Evolutionary conservation across 2,888 invertebrate species (phyloP), one percentile per base, ranked within the genome.

Genomic region (Caradrina kadenii): DNA sequence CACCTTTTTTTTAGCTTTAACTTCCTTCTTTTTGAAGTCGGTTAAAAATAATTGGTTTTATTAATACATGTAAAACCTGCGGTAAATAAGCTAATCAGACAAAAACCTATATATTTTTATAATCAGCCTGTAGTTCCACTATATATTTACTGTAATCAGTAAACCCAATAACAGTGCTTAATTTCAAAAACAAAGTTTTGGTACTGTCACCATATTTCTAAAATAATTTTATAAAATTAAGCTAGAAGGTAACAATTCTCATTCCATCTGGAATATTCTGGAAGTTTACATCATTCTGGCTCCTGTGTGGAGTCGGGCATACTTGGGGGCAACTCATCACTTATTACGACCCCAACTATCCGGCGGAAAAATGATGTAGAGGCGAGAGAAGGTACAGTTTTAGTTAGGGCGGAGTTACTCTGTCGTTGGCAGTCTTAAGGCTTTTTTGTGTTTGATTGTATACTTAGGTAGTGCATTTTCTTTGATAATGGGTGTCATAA

Each of bases 301-400:
- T 70, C 69, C 63, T 50, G 66, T 59, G 66, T 50, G 63, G 71
- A 80, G 80, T 80, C 72, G 62, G 62, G 85, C 76, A 82, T 86
- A 80, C 83, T 86, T 83, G 79, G 76, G 63, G 72, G 76, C 53
- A 80, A 81, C 86, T 87, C 86, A 88, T 88, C 87, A 88, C 81
- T 84, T 88, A 86, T 86, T 87, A 89, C 82, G 84, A 87, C 85
- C 70, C 64, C 74, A 81, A 81, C 84, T 86, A 81, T 81, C 71
- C 70, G 62, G 72, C 52, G 76, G 82, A 83, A 88, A 88, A 87
- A 87, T 85, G 66, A 76, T 74, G 81, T 83, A 87, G 79, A 73
- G 68, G 75, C 56, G 55, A 70, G 45, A 0, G 26, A 45, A 13
- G 35, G 39, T 45, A 22, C 13, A 13, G 53, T 52, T 62, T 54